Evolutionary conservation across 2,797 vertebrate species (phyloP).

Genomic region (Brotula barbata): DNA sequence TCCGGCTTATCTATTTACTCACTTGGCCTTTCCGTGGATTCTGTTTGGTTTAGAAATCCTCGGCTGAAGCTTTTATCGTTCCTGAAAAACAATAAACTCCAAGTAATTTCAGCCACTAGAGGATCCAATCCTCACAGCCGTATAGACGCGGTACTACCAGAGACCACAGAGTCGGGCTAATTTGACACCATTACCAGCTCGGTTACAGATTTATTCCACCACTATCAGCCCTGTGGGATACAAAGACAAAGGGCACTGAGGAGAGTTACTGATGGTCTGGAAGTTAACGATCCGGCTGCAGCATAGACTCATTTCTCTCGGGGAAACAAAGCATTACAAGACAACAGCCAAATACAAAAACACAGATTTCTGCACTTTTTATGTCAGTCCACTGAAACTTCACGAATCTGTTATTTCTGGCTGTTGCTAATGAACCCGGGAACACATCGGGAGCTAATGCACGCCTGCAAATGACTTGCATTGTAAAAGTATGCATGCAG

Average conservation of each 20-base stretch:
- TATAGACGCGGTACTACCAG: background rate
- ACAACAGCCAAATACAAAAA: constrained; percentile 20
- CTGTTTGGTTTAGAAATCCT: constrained; percentile 79
- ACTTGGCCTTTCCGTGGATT: constrained; percentile 84
- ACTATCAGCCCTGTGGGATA: constrained; percentile 20
- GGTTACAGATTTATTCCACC: constrained; percentile 36
- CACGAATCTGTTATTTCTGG: background rate
- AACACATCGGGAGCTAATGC: background rate
- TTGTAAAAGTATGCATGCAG: constrained; percentile 18
- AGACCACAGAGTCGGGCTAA: background rate
- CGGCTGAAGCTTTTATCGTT: constrained; percentile 86
- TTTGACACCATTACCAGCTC: constrained; percentile 2
- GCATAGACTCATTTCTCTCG: constrained; percentile 10
- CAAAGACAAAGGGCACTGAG: constrained; percentile 28
- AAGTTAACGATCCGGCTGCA: constrained; percentile 46
- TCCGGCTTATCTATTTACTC: constrained; percentile 52
- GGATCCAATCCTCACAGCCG: background rate
- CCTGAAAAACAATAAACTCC: constrained; percentile 69
- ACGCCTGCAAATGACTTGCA: background rate
- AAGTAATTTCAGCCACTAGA: background rate
- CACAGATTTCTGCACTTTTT: background rate
- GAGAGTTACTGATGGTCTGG: constrained; percentile 30
- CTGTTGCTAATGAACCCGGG: background rate
- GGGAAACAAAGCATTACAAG: constrained; percentile 13
- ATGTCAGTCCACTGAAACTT: background rate